phyloP scores from a whole-genome alignment of 2,888 invertebrate species.

The Diaperis boleti region DNA sequence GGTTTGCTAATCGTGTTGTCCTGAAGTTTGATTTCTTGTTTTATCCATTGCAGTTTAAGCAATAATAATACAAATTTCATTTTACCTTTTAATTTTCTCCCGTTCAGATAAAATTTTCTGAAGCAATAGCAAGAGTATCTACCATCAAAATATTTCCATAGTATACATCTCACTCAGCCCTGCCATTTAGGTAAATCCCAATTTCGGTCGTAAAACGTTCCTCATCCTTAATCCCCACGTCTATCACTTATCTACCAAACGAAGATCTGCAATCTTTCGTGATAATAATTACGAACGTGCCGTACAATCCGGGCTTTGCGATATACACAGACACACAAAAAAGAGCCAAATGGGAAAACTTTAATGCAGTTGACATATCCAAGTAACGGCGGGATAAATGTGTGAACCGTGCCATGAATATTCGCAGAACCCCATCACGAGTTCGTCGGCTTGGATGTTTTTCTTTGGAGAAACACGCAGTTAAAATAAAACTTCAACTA shows the following conservation, averaged over 20 bases:
- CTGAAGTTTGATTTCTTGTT: too few relatives aligned
- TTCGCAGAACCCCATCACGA: slow-evolving; percentile 25
- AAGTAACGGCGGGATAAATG: slow-evolving; percentile 35
- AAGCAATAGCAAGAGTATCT: too few relatives aligned
- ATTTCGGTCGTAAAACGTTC: neutral
- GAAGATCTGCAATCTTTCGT: slow-evolving; percentile 4
- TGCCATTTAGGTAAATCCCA: neutral
- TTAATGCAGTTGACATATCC: slow-evolving; percentile 35
- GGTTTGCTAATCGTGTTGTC: too few relatives aligned
- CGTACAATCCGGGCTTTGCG: slow-evolving; percentile 2
- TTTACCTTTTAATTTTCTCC: too few relatives aligned
- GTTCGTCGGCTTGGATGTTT: slow-evolving; percentile 19
- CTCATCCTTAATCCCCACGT: slow-evolving; percentile 2
- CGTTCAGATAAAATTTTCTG: too few relatives aligned
- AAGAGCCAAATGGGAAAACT: slow-evolving; percentile 32
- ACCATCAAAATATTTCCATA: too few relatives aligned
- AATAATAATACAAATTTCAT: too few relatives aligned
- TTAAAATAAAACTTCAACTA: slow-evolving; percentile 21
- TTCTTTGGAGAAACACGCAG: neutral
- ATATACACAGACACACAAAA: slow-evolving; percentile 26
- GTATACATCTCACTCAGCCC: neutral
- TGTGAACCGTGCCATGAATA: slow-evolving; percentile 35
- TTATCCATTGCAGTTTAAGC: too few relatives aligned
- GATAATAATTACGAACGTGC: slow-evolving; percentile 26
- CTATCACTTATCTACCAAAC: slow-evolving; percentile 1